phyloP scores from a whole-genome alignment of 1,140 invertebrate species.

The Physella acuta region DNA sequence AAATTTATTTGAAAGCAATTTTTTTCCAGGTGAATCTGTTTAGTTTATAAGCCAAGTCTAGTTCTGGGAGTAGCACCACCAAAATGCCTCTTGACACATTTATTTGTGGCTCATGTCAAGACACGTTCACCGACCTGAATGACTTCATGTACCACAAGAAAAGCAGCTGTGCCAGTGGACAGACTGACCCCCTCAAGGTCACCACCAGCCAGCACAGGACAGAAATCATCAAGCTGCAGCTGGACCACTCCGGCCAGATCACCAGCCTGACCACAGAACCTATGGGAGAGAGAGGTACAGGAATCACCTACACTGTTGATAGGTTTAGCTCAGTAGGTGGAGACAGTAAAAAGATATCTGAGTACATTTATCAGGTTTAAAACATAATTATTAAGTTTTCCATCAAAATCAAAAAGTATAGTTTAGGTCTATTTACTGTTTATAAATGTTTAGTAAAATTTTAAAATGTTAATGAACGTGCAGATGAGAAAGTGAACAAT shows the following conservation, averaged over 20 bases:
- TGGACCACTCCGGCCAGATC: slow-evolving; percentile 30
- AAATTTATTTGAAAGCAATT: too few species aligned
- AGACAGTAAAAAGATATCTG: not conserved
- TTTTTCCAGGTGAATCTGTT: too few species aligned
- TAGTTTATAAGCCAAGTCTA: too few species aligned
- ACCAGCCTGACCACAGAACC: slow-evolving; percentile 25
- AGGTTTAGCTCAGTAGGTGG: not conserved
- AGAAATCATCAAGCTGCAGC: slow-evolving; percentile 29
- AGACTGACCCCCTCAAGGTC: not conserved
- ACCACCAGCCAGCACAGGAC: not conserved
- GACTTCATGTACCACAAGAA: slow-evolving; percentile 52
- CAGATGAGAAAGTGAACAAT: too few species aligned
- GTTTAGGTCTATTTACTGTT: too few species aligned
- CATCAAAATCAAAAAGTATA: too few species aligned
- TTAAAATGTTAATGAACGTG: too few species aligned
- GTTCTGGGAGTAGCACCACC: too few species aligned
- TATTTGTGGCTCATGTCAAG: slow-evolving; percentile 51
- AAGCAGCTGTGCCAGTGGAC: slow-evolving; percentile 29
- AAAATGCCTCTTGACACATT: slow-evolving; percentile 50
- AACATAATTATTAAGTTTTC: not conserved
- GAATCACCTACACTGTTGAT: not conserved
- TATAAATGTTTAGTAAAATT: too few species aligned
- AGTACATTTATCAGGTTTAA: not conserved
- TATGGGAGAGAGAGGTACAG: slow-evolving; percentile 15
- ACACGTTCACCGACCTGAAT: slow-evolving; percentile 46